Percentiles rank a stretch among this genome's conserved stretches.
These are phyloP conservation scores for Diachasma alloeum DNA, from an alignment of 1,140 invertebrate genomes.

Conservation along the genomic window DNA sequence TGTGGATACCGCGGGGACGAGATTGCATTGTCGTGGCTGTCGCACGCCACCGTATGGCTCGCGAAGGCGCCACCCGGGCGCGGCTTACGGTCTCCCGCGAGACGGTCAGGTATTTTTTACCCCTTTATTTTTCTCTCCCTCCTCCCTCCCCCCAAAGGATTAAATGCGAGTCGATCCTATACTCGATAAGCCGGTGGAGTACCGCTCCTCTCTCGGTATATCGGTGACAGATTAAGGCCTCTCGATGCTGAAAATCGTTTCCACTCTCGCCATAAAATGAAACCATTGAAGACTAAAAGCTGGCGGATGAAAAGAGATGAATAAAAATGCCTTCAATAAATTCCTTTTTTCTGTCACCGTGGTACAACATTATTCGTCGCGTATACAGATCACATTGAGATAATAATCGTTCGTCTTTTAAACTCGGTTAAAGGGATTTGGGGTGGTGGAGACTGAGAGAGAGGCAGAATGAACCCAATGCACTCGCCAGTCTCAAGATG, in stretches of 20 bases:
- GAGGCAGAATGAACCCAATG: not conserved
- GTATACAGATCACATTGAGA: constrained; percentile 7
- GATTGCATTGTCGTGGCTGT: constrained; percentile 37
- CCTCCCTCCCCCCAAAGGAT: constrained; percentile 40
- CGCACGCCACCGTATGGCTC: constrained; percentile 25
- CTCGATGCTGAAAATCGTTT: constrained; percentile 17
- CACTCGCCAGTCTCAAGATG: not conserved
- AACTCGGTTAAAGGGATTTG: not conserved
- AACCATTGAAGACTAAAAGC: constrained; percentile 22
- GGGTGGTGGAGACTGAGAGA: not conserved
- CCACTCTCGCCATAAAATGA: not conserved
- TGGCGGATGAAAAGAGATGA: not conserved
- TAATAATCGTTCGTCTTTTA: not conserved
- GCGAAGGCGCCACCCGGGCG: constrained; percentile 37
- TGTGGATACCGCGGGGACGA: constrained; percentile 14
- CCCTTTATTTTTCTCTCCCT: not conserved
- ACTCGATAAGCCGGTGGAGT: constrained; percentile 55
- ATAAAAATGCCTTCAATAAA: not conserved
- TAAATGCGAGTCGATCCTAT: constrained; percentile 60
- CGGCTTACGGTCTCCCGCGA: constrained; percentile 27
- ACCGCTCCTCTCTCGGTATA: constrained; percentile 47
- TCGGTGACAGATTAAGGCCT: constrained; percentile 60
- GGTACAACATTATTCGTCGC: not conserved
- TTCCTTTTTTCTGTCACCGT: not conserved
- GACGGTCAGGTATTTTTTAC: constrained; percentile 8